phyloP scores from a whole-genome alignment of 2,113 vertebrate species.

The Corvus moneduloides region DNA sequence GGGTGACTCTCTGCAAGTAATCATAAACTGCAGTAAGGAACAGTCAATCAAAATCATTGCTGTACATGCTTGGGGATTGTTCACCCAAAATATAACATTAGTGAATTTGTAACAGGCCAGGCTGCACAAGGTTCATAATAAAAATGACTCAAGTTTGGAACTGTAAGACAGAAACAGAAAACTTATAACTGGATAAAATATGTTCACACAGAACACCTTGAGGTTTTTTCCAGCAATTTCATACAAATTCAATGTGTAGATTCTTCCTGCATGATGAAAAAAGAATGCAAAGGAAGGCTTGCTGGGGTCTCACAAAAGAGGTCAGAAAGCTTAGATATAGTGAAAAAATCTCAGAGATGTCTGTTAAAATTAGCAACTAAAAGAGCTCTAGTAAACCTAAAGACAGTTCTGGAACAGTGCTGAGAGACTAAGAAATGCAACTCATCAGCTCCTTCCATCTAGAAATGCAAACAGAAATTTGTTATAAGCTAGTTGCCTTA shows the following conservation, averaged over 20 bases:
- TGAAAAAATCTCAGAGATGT: neutral
- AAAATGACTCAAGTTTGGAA: neutral
- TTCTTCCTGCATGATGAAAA: neutral
- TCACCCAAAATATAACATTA: slow-evolving; percentile 6
- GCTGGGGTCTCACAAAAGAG: neutral
- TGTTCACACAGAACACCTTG: neutral
- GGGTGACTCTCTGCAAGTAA: slow-evolving; percentile 1
- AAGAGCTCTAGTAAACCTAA: neutral
- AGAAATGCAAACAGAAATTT: neutral
- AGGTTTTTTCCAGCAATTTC: neutral
- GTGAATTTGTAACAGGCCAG: slow-evolving; percentile 8
- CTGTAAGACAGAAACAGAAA: neutral
- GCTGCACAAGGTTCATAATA: neutral
- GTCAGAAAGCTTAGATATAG: neutral
- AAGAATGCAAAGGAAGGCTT: neutral
- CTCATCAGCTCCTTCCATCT: neutral
- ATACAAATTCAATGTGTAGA: neutral
- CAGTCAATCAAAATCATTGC: slow-evolving; percentile 32
- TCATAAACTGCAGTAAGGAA: neutral
- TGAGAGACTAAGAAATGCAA: neutral
- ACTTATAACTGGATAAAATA: neutral
- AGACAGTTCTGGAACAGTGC: neutral
- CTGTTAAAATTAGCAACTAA: neutral
- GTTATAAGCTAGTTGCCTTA: neutral
- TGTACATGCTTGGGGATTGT: neutral